Conservation (phyloP, 37 sponge, comb jelly and placozoan genomes). For the Oscarella lobularis region DNA sequence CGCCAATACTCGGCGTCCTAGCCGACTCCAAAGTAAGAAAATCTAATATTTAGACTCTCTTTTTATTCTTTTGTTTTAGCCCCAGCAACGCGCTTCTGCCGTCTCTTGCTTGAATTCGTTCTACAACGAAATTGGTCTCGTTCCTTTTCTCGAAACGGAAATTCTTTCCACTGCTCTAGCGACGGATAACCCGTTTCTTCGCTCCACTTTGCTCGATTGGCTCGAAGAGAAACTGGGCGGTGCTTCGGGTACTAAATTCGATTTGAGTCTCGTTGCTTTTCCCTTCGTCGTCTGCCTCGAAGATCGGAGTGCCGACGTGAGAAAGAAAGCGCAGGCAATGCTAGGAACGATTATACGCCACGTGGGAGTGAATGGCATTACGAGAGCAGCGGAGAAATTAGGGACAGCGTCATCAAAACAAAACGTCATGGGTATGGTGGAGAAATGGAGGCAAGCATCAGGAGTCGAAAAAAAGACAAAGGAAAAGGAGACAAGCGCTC, state of each 20-base stretch:
- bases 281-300: conserved; percentile 55
- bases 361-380: conserved; percentile 54
- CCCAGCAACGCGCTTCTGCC: conserved; percentile 52
- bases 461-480: no score
- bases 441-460: conserved; percentile 25
- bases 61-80: conserved; percentile 14
- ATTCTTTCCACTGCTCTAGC: conserved; percentile 37
- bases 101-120: conserved; percentile 47
- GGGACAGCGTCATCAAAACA: conserved; percentile 57
- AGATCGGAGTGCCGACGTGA: conserved; percentile 70
- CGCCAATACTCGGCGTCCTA: conserved; percentile 24
- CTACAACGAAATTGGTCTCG: conserved; percentile 26
- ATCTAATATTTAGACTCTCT: neutral
- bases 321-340: conserved; percentile 49
- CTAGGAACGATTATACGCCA: conserved; percentile 46
- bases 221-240: conserved; percentile 60
- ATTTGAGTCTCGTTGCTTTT: conserved; percentile 26
- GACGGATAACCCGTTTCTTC: conserved; percentile 79
- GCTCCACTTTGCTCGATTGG: conserved; percentile 63
- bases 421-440: conserved; percentile 28
- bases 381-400: conserved; percentile 27
- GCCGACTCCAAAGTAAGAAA: conserved; percentile 59
- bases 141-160: conserved; percentile 51
- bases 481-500: no score
- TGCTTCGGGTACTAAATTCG: conserved; percentile 37